Percentiles rank a stretch among this genome's conserved stretches.
These are phyloP conservation scores for Nyctereutes procyonoides DNA, from an alignment of 2,113 vertebrate species.

Conservation along the genomic window DNA sequence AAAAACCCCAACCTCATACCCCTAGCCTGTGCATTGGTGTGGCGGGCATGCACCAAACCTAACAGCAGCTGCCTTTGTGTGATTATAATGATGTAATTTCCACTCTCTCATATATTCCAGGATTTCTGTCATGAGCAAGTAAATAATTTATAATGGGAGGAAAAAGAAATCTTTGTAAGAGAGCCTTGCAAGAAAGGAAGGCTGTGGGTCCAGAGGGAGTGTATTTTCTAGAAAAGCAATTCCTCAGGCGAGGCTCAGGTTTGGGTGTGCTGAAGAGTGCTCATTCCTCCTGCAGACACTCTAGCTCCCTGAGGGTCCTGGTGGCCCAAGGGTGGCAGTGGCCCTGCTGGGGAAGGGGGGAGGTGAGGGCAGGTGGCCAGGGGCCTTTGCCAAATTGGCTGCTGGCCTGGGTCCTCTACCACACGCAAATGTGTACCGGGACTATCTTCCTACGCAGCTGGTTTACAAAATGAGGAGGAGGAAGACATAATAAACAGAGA, in stretches of 20 bases:
- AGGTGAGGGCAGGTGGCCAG: not conserved
- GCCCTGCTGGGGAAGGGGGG: accelerated
- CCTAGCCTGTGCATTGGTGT: accelerated
- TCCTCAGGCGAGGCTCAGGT: accelerated
- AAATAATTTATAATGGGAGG: not conserved
- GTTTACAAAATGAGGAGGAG: not conserved
- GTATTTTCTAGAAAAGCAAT: not conserved
- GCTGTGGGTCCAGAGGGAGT: not conserved
- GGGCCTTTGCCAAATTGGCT: not conserved
- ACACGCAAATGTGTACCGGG: not conserved
- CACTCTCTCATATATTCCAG: not conserved
- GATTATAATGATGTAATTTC: not conserved
- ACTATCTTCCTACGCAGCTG: not conserved
- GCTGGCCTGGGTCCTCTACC: not conserved
- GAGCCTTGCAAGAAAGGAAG: not conserved
- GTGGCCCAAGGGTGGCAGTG: accelerated
- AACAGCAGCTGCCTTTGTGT: not conserved
- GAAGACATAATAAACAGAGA: not conserved
- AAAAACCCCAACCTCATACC: not conserved
- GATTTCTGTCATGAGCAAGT: not conserved
- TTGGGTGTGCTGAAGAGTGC: accelerated
- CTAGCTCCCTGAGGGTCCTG: not conserved
- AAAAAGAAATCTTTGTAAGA: not conserved
- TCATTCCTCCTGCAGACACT: not conserved
- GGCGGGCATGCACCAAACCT: accelerated